Evolutionary conservation across 2,888 invertebrate genomes (phyloP).

Genomic region (Eilema depressum): DNA sequence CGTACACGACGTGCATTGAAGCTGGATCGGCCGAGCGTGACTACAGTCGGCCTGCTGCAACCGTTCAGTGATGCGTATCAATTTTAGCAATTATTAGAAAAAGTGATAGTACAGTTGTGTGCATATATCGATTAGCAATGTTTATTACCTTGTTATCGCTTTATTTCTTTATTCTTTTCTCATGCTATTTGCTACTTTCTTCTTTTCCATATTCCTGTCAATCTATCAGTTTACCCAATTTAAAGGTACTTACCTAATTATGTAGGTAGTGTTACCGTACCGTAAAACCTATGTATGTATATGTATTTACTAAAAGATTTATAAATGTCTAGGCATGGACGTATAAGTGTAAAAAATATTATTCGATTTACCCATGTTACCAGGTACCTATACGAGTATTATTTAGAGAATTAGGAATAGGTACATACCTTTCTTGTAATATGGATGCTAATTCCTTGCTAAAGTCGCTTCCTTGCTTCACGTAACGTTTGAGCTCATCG

Average conservation of each 20-base stretch:
- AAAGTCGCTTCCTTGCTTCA: conserved; percentile 98
- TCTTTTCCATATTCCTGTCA: not conserved
- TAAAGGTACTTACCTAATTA: not conserved
- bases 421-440: conserved; percentile 96
- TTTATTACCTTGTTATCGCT: conserved; percentile 1
- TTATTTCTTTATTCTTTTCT: conserved; percentile 2
- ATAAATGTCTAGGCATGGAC: too few species aligned
- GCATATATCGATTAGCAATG: conserved; percentile 1
- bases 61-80: conserved; percentile 46
- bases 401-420: too few species aligned
- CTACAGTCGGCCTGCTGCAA: conserved; percentile 5
- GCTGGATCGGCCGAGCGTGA: conserved; percentile 42
- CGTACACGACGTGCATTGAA: conserved; percentile 51
- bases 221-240: not conserved
- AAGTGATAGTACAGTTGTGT: conserved; percentile 33
- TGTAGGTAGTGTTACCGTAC: not conserved
- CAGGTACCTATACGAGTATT: not conserved
- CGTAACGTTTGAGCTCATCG: conserved; percentile 96
- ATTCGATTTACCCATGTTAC: too few species aligned
- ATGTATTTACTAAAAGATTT: too few species aligned
- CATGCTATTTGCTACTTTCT: not conserved
- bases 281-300: not conserved
- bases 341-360: too few species aligned
- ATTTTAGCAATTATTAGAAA: conserved; percentile 46
- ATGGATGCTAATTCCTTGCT: conserved; percentile 96